Evolutionary conservation across 1,140 invertebrate species (phyloP).

Genomic region (Drosophila guanche): DNA sequence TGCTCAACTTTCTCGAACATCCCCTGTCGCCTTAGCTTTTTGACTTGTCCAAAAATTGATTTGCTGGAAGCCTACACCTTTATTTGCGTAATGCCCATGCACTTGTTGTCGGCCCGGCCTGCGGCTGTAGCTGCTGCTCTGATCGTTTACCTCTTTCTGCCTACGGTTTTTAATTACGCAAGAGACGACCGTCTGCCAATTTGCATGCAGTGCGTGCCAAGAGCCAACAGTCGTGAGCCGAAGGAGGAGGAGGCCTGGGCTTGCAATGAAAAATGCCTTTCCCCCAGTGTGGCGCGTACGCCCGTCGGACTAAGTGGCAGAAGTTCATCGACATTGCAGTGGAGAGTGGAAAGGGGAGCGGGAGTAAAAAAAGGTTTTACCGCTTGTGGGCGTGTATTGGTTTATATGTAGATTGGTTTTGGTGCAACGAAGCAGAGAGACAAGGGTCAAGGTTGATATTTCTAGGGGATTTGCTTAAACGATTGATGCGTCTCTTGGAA

Average conservation of each 20-base stretch:
- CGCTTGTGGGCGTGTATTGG: slow-evolving; percentile 24
- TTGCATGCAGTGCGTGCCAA: slow-evolving; percentile 45
- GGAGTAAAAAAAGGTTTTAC: slow-evolving; percentile 4
- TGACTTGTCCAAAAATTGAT: slow-evolving; percentile 25
- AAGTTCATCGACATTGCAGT: slow-evolving; percentile 39
- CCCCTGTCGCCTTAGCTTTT: neutral
- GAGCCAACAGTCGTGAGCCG: slow-evolving; percentile 26
- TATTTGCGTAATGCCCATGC: slow-evolving; percentile 37
- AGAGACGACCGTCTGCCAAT: slow-evolving; percentile 40
- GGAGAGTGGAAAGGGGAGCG: neutral
- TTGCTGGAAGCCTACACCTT: slow-evolving; percentile 26
- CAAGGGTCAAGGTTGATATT: too few species aligned
- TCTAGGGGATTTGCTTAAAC: too few species aligned
- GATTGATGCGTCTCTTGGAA: too few species aligned
- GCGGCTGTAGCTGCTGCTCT: slow-evolving; percentile 6
- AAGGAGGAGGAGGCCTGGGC: slow-evolving; percentile 36
- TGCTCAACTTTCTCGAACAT: slow-evolving; percentile 32
- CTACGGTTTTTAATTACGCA: slow-evolving; percentile 48
- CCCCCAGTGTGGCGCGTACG: slow-evolving; percentile 33
- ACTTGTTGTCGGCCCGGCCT: slow-evolving; percentile 19
- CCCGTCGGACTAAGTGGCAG: slow-evolving; percentile 25
- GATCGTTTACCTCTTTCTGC: slow-evolving; percentile 4
- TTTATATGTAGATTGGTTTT: neutral
- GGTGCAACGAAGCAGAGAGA: too few species aligned
- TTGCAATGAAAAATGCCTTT: slow-evolving; percentile 44